Evolutionary conservation across 2,888 invertebrate genomes (phyloP).

Genomic region (Dilophus febrilis): DNA sequence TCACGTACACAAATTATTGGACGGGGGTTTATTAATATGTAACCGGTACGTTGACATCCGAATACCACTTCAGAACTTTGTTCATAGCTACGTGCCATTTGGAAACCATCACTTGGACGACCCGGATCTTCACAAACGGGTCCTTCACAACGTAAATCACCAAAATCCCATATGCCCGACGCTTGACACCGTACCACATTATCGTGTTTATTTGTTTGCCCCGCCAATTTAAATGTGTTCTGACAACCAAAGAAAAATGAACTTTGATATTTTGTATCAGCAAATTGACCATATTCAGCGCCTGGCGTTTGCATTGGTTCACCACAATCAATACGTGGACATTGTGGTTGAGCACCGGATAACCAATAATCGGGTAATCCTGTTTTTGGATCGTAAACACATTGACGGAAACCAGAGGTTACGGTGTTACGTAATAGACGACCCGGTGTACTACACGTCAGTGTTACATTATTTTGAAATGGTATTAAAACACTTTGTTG

Average conservation of each 20-base stretch:
- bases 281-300: conserved; percentile 77
- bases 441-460: conserved; percentile 63
- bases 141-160: conserved; percentile 82
- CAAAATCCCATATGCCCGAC: conserved; percentile 94
- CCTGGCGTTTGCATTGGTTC: conserved; percentile 80
- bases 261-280: conserved; percentile 79
- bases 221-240: conserved; percentile 85
- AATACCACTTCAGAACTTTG: conserved; percentile 75
- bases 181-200: conserved; percentile 83
- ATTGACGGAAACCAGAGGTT: conserved; percentile 76
- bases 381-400: conserved; percentile 87
- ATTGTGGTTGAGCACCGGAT: conserved; percentile 69
- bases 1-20: conserved; percentile 82
- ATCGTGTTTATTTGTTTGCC: conserved; percentile 80
- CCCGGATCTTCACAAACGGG: conserved; percentile 95
- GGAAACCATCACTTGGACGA: conserved; percentile 79
- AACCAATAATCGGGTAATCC: conserved; percentile 83
- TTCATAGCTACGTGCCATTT: conserved; percentile 68
- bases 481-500: conserved; percentile 71
- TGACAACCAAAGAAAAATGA: conserved; percentile 93
- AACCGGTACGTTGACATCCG: conserved; percentile 79
- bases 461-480: conserved; percentile 78
- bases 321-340: conserved; percentile 84
- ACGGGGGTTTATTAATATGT: conserved; percentile 77
- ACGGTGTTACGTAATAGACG: conserved; percentile 63